Base-by-base conservation (phyloP, 1,140 invertebrate species). In the Lordiphosa collinella region DNA sequence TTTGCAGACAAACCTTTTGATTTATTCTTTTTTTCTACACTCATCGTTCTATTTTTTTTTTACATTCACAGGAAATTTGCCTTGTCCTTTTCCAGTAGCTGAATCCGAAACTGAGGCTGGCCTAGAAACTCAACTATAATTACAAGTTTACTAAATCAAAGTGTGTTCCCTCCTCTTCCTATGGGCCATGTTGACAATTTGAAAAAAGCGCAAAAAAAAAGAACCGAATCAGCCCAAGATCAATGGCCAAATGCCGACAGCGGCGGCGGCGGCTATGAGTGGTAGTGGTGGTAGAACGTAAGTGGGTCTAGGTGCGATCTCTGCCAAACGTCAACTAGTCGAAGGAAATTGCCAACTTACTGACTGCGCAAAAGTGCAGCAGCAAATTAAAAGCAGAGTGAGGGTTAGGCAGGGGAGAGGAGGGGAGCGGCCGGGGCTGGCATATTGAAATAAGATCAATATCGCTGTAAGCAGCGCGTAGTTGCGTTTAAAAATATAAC, bases 391-490 rank as follows among this genome's bases (percentile, higher is more conserved):
- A 78, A 74, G 52, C 59, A 22, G n/a, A 16, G 22, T 49, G 59
- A 53, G 48, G 56, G 35, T n/a, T n/a, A n/a, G n/a, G 41, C 50
- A 14, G 34, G 25, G 7, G 40, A n/a, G 55, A 41, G 50, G 50
- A 35, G 22, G 36, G 40, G 48, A 18, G 16, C 16, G 2, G n/a
- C n/a, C n/a, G 40, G 25, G 58, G 58, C 16, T 76, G 78, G 68
- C 78, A 84, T 82, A 82, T 82, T 82, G 72, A 84, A 82, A 82
- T 84, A 84, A 82, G 78, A 82, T 82, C 78, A 84, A 84, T 82
- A 82, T 82, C 78, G 76, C 71, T 60, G 49, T 65, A 59, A 63
- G 78, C 76, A 72, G 78, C 72, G 78, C 78, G 78, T 82, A 84
- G 66, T 79, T 79, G 75, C 75, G 70, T 75, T 79, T 80, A 79